A percentile compares a stretch with the other conserved stretches of the same genome.
These are phyloP conservation scores for Cephalopholis sonnerati DNA, from an alignment of 2,113 vertebrate species.

Conservation along the genomic window DNA sequence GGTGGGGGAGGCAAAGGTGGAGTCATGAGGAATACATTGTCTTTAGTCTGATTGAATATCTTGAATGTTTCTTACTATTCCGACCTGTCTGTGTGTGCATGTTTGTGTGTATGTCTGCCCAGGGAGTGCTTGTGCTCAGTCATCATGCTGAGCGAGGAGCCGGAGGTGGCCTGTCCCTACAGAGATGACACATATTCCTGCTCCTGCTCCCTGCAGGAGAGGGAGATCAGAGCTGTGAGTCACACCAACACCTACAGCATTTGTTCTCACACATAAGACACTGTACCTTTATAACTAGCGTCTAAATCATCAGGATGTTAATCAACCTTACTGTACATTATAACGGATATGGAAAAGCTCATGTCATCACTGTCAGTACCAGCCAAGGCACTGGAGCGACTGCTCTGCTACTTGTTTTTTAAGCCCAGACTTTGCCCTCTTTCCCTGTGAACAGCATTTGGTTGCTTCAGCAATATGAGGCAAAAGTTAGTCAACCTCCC, in stretches of 20 bases:
- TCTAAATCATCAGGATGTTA: background rate
- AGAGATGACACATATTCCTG: slow-evolving; percentile 88
- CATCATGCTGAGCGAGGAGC: slow-evolving; percentile 88
- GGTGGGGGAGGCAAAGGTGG: background rate
- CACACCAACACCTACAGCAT: background rate
- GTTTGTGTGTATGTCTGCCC: slow-evolving; percentile 4
- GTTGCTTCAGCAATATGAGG: slow-evolving; percentile 1
- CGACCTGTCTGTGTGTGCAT: background rate
- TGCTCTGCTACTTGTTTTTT: slow-evolving; percentile 3
- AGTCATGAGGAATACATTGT: too few species aligned
- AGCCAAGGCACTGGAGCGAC: background rate
- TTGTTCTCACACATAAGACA: background rate
- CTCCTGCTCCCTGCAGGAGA: slow-evolving; percentile 86
- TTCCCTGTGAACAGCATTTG: background rate
- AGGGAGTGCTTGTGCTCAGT: slow-evolving; percentile 89
- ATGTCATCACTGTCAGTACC: background rate
- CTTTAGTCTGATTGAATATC: background rate
- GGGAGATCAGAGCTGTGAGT: slow-evolving; percentile 91
- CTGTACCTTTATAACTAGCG: background rate
- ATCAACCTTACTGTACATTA: background rate
- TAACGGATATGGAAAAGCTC: background rate
- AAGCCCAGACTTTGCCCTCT: background rate
- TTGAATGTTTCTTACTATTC: background rate
- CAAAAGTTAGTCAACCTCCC: background rate
- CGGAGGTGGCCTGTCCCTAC: slow-evolving; percentile 89